These are phyloP conservation scores for Atethmia centrago DNA, from an alignment of 2,888 invertebrate genomes.

Conservation along the genomic window DNA sequence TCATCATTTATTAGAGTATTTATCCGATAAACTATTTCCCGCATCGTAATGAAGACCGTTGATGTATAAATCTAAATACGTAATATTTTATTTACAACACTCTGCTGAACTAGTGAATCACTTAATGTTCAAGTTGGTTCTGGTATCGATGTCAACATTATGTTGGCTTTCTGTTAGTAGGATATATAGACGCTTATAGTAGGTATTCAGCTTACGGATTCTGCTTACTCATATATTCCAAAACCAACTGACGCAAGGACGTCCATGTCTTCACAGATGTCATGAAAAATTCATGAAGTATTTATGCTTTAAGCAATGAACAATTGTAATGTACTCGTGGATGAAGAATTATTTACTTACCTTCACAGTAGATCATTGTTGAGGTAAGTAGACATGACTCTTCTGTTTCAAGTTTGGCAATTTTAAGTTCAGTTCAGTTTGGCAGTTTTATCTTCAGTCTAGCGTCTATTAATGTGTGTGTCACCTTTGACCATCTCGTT, in stretches of 20 bases:
- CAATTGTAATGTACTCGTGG: constrained; percentile 17
- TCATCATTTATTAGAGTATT: background rate
- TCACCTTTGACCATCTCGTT: background rate
- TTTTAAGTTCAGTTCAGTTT: constrained; percentile 5
- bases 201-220: constrained; percentile 14
- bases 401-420: background rate
- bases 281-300: constrained; percentile 38
- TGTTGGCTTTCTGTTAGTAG: background rate
- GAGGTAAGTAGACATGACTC: constrained; percentile 27
- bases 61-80: background rate
- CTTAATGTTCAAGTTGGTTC: background rate
- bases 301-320: constrained; percentile 17
- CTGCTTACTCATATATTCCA: constrained; percentile 28
- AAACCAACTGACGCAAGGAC: constrained; percentile 16
- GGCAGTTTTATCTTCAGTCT: background rate
- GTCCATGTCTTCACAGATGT: constrained; percentile 27
- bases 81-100: constrained; percentile 3
- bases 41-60: constrained; percentile 10
- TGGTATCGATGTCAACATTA: constrained; percentile 9
- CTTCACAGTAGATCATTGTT: constrained; percentile 32
- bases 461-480: background rate
- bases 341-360: constrained; percentile 34
- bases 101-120: constrained; percentile 12
- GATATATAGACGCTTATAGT: constrained; percentile 2
- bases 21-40: constrained; percentile 2